phyloP scores from a whole-genome alignment of 2,113 vertebrate species.

The Melanostigma gelatinosum region DNA sequence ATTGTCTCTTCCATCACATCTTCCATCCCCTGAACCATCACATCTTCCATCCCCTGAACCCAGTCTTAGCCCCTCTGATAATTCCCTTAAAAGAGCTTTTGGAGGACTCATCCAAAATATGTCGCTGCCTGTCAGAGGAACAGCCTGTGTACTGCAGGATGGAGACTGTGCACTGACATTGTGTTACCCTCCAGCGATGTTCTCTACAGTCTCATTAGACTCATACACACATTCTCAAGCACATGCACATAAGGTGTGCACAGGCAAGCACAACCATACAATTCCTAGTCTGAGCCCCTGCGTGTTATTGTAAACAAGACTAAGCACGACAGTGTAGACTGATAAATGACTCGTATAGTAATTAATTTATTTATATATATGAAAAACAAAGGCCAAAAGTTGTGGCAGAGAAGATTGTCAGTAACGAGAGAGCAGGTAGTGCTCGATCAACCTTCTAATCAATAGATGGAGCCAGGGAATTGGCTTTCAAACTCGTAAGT shows the following conservation, averaged over 20 bases:
- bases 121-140: slow-evolving; percentile 19
- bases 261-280: neutral
- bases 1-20: slow-evolving; percentile 18
- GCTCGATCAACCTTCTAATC: slow-evolving; percentile 35
- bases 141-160: slow-evolving; percentile 28
- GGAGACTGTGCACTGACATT: slow-evolving; percentile 42
- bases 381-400: slow-evolving; percentile 11
- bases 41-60: slow-evolving; percentile 13
- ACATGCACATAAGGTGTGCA: neutral
- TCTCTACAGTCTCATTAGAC: slow-evolving; percentile 21
- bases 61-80: slow-evolving; percentile 26
- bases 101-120: slow-evolving; percentile 42
- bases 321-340: neutral
- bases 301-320: slow-evolving; percentile 14
- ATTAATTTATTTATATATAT: neutral
- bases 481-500: slow-evolving; percentile 21
- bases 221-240: neutral
- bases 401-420: slow-evolving; percentile 6
- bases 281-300: neutral
- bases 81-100: slow-evolving; percentile 16
- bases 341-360: slow-evolving; percentile 25
- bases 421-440: slow-evolving; percentile 22
- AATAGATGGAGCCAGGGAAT: slow-evolving; percentile 26
- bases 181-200: slow-evolving; percentile 39
- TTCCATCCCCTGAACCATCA: slow-evolving; percentile 20